Conservation (phyloP, 1,140 invertebrate species). For the Phocides pigmalion region DNA sequence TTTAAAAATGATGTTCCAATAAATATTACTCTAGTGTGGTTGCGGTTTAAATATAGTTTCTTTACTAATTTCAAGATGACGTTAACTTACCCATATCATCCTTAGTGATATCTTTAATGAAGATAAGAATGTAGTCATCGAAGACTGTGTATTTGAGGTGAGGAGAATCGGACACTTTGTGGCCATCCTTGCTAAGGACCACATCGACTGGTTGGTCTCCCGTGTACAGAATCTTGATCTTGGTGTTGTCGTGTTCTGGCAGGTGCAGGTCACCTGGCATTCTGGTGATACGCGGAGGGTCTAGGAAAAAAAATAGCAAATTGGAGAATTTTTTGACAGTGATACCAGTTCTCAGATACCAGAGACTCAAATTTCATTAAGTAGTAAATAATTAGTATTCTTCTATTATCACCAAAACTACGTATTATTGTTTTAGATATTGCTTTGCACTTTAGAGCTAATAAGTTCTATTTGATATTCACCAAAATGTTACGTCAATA, state of each 20-base stretch:
- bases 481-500: too few species aligned
- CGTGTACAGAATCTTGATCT: constrained; percentile 96
- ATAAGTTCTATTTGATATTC: too few species aligned
- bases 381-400: too few species aligned
- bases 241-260: constrained; percentile 97
- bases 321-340: not conserved
- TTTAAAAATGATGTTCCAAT: too few species aligned
- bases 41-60: too few species aligned
- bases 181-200: constrained; percentile 92
- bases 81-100: constrained; percentile 91
- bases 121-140: constrained; percentile 97
- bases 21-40: too few species aligned
- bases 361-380: too few species aligned
- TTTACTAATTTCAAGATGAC: too few species aligned
- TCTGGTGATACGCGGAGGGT: constrained; percentile 96
- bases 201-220: constrained; percentile 97
- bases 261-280: constrained; percentile 95
- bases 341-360: too few species aligned
- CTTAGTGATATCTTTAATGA: constrained; percentile 94
- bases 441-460: too few species aligned
- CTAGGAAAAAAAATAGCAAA: constrained; percentile 72
- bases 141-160: constrained; percentile 97
- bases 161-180: constrained; percentile 88
- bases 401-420: too few species aligned
- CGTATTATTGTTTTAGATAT: too few species aligned